A percentile compares a stretch with the other conserved stretches of the same genome.
These are phyloP conservation scores for Urocitellus parryii DNA, from an alignment of 2,113 vertebrate genomes.

Conservation along the genomic window DNA sequence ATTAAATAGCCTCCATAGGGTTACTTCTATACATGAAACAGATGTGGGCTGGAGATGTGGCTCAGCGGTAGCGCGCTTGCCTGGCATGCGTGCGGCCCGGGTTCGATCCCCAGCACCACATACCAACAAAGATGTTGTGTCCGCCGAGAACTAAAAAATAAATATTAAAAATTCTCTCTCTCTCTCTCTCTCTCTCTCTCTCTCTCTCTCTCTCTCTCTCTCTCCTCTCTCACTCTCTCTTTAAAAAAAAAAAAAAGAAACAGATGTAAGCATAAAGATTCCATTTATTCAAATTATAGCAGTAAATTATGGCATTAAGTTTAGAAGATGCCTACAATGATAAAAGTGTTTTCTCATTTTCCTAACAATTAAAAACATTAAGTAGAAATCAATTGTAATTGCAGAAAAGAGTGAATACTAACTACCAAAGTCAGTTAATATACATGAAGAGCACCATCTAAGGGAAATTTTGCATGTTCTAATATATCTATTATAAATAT, in stretches of 20 bases:
- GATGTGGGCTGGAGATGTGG: too few relatives aligned
- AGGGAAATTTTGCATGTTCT: conserved; percentile 3
- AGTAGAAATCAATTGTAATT: conserved; percentile 72
- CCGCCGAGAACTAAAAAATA: too few relatives aligned
- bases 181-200: too few relatives aligned
- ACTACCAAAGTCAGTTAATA: conserved; percentile 41
- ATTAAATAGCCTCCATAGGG: background rate
- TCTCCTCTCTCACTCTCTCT: too few relatives aligned
- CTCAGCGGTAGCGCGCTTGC: too few relatives aligned
- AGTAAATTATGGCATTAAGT: background rate
- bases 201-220: too few relatives aligned
- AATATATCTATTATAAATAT: background rate
- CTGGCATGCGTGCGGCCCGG: too few relatives aligned
- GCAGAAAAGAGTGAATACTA: conserved; percentile 4
- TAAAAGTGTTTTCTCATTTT: conserved; percentile 15
- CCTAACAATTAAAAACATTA: conserved; percentile 63
- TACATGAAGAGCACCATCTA: background rate
- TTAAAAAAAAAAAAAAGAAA: too few relatives aligned
- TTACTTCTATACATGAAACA: background rate
- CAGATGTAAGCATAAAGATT: background rate
- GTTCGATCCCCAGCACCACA: too few relatives aligned
- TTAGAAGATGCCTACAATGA: conserved; percentile 52
- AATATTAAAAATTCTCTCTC: too few relatives aligned
- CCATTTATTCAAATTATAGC: background rate
- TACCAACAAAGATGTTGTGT: too few relatives aligned